Evolutionary conservation across 2,113 vertebrate genomes (phyloP), one percentile per base, ranked within the genome.

Genomic region (Hylia prasina): DNA sequence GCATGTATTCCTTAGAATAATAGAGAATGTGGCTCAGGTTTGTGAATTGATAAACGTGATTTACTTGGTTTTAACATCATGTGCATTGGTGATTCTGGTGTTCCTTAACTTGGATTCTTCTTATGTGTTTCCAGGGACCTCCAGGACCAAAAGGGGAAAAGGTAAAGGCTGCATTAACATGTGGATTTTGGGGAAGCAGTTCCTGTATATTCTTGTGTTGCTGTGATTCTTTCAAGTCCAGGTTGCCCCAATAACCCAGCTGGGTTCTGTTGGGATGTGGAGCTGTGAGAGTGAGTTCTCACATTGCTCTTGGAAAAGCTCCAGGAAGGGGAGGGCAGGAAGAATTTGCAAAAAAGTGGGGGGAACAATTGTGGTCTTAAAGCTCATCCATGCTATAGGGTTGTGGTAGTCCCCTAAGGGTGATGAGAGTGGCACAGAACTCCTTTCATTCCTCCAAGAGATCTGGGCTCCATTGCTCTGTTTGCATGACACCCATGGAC

Each of bases 91-190:
- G 7, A 23, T 64, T 79, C 53, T 82, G 19, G 25, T 54, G 7
- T 45, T 78, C 31, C 82, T 73, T 91, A 86, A 96, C 76, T 97
- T 40, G 47, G 51, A 64, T 93, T 93, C 93, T 92, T 58, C 92
- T 91, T 56, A 25, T 92, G 44, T 94, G 7, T 92, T 94, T 96
- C 47, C 96, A 99, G 99, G 99, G 99, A 95, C 98, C 97, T 89
- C 97, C 97, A 30, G 99, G 99, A 97, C 98, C 97, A 79, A 99
- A 99, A 97, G 99, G 99, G 88, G 99, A 99, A 93, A 99, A 99
- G 99, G 99, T 99, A 98, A 98, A 47, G 37, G 95, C 50, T 87
- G 33, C 24, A 19, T 66, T 83, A 65, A 65, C 1, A 1, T 1
- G 0, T 31, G 33, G 58, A 2, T 68, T 77, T 89, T 30, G 31